phyloP scores from a whole-genome alignment of 2,113 vertebrate species.

The Petroica traversi region DNA sequence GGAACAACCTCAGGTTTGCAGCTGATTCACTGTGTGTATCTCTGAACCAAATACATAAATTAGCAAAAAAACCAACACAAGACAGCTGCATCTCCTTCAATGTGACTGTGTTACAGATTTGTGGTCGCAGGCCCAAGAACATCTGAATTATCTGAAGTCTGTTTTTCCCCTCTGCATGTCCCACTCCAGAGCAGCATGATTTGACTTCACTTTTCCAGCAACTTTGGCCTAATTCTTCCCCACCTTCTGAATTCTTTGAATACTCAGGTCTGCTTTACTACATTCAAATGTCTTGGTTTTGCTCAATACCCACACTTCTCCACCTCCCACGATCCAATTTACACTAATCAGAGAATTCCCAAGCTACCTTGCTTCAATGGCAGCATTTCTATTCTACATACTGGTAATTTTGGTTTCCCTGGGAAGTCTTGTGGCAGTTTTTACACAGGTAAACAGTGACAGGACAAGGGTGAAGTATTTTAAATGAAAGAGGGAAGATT shows the following conservation, averaged over 20 bases:
- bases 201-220: background rate
- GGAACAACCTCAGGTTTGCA: background rate
- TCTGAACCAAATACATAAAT: background rate
- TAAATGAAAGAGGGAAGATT: background rate
- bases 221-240: background rate
- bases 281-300: background rate
- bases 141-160: background rate
- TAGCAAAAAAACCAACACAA: background rate
- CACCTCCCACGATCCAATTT: background rate
- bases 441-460: fast-evolving
- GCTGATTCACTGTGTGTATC: background rate
- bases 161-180: background rate
- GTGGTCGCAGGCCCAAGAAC: background rate
- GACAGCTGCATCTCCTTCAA: background rate
- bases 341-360: background rate
- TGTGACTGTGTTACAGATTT: background rate
- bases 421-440: background rate
- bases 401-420: background rate
- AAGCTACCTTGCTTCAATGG: background rate
- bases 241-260: background rate
- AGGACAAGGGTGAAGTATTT: background rate
- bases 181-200: background rate
- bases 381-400: background rate
- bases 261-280: background rate
- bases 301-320: background rate